Evolutionary conservation across 2,113 vertebrate species (phyloP), one percentile per base, ranked within the genome.

Genomic region (Lepidothrix coronata): DNA sequence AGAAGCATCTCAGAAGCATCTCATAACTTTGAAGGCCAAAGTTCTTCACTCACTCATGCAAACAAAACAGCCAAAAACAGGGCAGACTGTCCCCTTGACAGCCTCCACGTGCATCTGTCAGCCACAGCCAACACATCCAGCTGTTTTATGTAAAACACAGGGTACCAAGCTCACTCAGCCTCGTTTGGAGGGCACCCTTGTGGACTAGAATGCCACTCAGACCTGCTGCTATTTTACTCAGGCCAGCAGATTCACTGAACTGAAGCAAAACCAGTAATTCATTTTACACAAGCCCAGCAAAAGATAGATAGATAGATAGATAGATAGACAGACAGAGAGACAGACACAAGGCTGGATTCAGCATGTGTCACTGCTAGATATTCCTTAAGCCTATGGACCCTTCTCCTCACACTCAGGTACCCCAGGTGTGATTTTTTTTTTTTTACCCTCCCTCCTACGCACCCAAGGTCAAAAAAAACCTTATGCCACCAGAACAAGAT

Each of bases 81-180:
- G 46, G 19, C 73, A 91, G 57, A 19, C 27, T 88, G 24, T 33
- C 33, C 54, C 12, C 44, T 43, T 3, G 0, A 61, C 9, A 51
- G 27, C 33, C 33, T 54, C 59, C 33, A 3, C 3, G 12, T 54
- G 30, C 22, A 5, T 1, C 4, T 19, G 25, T 22, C 52, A 67
- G 52, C 14, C 59, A 70, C 46, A 76, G 55, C 5, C 3, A 3
- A 30, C 37, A 44, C 23, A 11, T 20, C 70, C 51, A 27, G 15
- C 28, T 80, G 63, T 3, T 62, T 25, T 31, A 14, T 35, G 14
- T n/a, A 49, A 82, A 54, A 62, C 88, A 72, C 35, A 12, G 35
- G 5, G 55, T 23, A 62, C 46, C 0, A 0, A 57, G 31, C 23
- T 71, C 55, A 19, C 11, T 16, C 43, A 44, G 14, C 43, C 57